These are phyloP conservation scores for Leptodactylus fuscus DNA, from an alignment of 2,113 vertebrate genomes.

Conservation along the genomic window DNA sequence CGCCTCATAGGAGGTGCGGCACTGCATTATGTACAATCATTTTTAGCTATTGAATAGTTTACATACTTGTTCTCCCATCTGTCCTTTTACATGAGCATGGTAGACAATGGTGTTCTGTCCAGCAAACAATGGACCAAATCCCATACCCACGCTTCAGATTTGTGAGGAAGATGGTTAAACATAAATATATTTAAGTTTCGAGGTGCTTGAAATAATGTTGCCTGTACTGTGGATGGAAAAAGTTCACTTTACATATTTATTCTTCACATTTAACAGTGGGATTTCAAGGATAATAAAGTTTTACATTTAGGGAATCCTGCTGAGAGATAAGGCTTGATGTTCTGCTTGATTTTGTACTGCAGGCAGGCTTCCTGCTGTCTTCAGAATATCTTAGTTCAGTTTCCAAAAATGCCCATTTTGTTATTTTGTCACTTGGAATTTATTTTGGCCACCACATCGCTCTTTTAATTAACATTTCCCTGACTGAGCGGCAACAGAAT, in stretches of 20 bases:
- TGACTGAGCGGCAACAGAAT: conserved; percentile 19
- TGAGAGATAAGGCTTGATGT: conserved; percentile 53
- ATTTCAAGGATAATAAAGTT: conserved; percentile 61
- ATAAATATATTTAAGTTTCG: conserved; percentile 44
- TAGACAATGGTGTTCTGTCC: no score
- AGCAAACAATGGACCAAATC: not conserved
- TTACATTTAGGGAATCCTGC: conserved; percentile 57
- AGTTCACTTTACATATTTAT: conserved; percentile 59
- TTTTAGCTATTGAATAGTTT: no score
- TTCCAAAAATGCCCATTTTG: conserved; percentile 48
- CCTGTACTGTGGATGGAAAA: conserved; percentile 24
- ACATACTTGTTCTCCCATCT: no score
- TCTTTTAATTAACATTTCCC: conserved; percentile 52
- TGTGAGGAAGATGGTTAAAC: conserved; percentile 11
- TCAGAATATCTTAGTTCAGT: conserved; percentile 48
- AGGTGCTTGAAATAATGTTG: conserved; percentile 24
- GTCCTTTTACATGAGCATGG: no score
- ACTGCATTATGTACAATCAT: no score
- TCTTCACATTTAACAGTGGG: conserved; percentile 56
- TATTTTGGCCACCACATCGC: conserved; percentile 33
- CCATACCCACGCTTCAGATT: not conserved
- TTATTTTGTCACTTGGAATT: conserved; percentile 52
- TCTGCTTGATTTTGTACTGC: conserved; percentile 56
- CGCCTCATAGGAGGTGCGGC: no score
- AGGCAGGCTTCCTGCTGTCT: conserved; percentile 52